Conservation (phyloP, 2,797 vertebrate genomes). For the Notamacropus eugenii region DNA sequence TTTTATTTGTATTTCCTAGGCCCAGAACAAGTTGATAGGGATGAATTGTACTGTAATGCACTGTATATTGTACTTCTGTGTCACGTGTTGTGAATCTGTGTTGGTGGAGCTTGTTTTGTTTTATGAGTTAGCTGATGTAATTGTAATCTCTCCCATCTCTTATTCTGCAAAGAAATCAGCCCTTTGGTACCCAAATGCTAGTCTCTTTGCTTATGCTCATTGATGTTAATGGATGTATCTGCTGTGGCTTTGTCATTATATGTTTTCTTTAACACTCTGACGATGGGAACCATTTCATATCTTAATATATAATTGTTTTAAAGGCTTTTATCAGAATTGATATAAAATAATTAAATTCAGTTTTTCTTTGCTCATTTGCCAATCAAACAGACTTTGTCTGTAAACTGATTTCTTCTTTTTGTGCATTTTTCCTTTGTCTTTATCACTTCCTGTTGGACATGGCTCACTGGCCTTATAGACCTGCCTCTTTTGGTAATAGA, state of each 20-base stretch:
- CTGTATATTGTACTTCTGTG: constrained; percentile 69
- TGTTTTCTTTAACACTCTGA: constrained; percentile 64
- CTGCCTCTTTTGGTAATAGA: fast-evolving
- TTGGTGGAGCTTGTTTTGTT: constrained; percentile 57
- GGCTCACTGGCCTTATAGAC: not conserved
- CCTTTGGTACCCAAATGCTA: constrained; percentile 67
- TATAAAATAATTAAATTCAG: constrained; percentile 13
- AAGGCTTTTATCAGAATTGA: constrained; percentile 38
- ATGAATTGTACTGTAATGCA: constrained; percentile 3
- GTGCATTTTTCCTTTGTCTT: constrained; percentile 14
- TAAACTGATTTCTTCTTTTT: constrained; percentile 37
- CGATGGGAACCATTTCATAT: constrained; percentile 48
- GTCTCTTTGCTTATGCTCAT: constrained; percentile 66
- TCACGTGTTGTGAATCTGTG: constrained; percentile 60
- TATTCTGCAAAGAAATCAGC: constrained; percentile 65
- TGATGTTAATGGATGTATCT: constrained; percentile 51
- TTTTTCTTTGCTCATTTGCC: constrained; percentile 56
- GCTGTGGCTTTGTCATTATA: constrained; percentile 73
- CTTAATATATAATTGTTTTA: constrained; percentile 45
- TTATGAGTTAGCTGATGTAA: constrained; percentile 15
- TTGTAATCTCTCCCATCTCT: constrained; percentile 48
- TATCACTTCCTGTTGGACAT: not conserved
- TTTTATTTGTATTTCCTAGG: not conserved
- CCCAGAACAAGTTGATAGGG: not conserved
- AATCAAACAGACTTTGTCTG: constrained; percentile 47